Base-by-base conservation (phyloP, 1,140 invertebrate genomes). In the Lepidostoma basale region DNA sequence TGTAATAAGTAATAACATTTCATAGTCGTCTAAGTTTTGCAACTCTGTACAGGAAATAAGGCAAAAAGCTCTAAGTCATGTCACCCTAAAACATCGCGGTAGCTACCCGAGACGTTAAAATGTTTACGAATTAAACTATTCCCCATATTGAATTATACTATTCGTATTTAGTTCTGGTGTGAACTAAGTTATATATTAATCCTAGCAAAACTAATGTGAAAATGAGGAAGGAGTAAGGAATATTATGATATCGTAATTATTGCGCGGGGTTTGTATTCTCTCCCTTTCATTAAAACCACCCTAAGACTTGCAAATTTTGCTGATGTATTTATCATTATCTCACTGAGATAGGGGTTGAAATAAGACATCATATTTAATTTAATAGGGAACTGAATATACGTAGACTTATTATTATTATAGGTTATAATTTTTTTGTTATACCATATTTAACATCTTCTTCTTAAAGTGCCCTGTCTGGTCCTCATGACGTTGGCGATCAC, bases 131-230 rank as follows among this genome's bases (percentile, higher is more conserved):
- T 63, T 63, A 26, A 63, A 63, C 60, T 63, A 63, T 63, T 63
- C 60, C 25, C 25, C 18, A 63, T 63, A 64, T 64, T 64, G 54
- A 64, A 64, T 64, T 64, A 52, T 33, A 54, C 45, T 52, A 52
- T 52, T 54, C 54, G 26, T 36, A 64, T 64, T 64, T 64, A 64
- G 47, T 52, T 30, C n/a, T 62, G 30, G 26, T 14, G 25, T 12
- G 18, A 22, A 62, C 23, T 62, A n/a, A n/a, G 6, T 64, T 22
- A 52, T 30, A 45, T 28, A 18, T 64, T 64, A 52, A 64, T 39
- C 62, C 45, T 4, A 30, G 12, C 47, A 23, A 39, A 33, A 28
- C 42, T 14, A 36, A 20, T 14, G 58, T 9, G 18, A 33, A 39
- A 58, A 22, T 36, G n/a, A 23, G 30, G 33, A 58, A 58, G 12